Conservation (phyloP, 2,113 vertebrate species). For the Gallinago media region DNA sequence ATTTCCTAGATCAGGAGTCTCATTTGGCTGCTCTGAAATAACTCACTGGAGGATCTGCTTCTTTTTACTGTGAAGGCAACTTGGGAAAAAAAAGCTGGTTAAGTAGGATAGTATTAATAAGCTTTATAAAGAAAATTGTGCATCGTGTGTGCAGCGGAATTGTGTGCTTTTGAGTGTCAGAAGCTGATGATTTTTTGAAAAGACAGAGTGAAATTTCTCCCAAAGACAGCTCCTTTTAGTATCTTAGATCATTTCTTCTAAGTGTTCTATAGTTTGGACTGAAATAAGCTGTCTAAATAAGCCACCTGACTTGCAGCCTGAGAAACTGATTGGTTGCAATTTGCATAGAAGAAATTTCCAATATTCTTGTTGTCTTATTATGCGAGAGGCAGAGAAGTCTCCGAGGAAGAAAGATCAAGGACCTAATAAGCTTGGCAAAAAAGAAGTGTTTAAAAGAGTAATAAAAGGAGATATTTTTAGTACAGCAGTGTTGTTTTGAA, state of each 20-base stretch:
- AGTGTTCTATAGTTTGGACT: not conserved
- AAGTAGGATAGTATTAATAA: not conserved
- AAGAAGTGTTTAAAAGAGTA: not conserved
- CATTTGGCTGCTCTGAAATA: not conserved
- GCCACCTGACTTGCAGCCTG: not conserved
- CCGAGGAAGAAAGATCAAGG: not conserved
- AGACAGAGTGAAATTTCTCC: not conserved
- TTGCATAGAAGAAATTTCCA: not conserved
- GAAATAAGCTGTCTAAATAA: not conserved
- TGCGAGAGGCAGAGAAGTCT: not conserved
- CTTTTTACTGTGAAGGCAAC: not conserved
- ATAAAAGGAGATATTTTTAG: constrained; percentile 1
- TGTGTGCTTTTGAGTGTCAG: not conserved
- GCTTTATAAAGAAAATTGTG: not conserved
- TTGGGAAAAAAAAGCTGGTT: not conserved
- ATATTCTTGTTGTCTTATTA: not conserved
- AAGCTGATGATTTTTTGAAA: not conserved
- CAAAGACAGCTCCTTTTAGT: not conserved
- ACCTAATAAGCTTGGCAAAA: not conserved
- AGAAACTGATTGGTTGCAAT: not conserved
- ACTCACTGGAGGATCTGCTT: not conserved
- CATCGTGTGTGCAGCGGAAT: not conserved
- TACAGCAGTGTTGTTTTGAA: not conserved
- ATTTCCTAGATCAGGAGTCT: not conserved
- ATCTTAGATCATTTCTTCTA: not conserved